phyloP scores from a whole-genome alignment of 2,888 invertebrate genomes.

The Nomada fucata region DNA sequence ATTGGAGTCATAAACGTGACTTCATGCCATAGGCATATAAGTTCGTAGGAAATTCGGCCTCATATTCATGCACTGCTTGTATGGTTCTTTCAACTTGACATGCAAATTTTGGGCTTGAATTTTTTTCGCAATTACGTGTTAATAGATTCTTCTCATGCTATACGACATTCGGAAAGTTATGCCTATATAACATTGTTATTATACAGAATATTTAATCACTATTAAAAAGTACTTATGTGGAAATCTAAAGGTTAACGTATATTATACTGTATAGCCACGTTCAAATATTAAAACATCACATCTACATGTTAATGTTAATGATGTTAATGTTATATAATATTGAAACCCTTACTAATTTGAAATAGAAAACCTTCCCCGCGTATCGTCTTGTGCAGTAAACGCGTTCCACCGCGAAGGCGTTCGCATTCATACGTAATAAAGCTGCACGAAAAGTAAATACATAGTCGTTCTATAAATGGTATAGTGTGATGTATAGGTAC shows the following conservation, averaged over 20 bases:
- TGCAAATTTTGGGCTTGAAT: background rate
- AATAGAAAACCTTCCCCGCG: background rate
- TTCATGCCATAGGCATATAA: conserved; percentile 4
- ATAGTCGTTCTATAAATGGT: background rate
- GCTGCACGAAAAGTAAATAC: conserved; percentile 8
- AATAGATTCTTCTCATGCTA: background rate
- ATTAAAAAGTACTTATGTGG: no score
- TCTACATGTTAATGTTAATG: no score
- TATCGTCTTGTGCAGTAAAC: background rate
- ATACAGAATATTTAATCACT: background rate
- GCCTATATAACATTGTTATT: background rate
- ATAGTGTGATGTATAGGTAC: background rate
- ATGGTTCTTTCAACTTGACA: conserved; percentile 16
- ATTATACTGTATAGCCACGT: no score
- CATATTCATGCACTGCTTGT: conserved; percentile 3
- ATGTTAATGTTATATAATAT: no score
- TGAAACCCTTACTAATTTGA: background rate
- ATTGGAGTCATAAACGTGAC: conserved; percentile 38
- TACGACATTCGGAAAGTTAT: background rate
- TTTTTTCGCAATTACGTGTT: conserved; percentile 7
- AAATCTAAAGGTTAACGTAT: no score
- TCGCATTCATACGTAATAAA: conserved; percentile 1
- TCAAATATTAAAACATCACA: no score
- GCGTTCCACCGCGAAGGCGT: background rate
- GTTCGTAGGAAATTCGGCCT: conserved; percentile 34